phyloP scores from a whole-genome alignment of 2,113 vertebrate species.

The Martes martes region DNA sequence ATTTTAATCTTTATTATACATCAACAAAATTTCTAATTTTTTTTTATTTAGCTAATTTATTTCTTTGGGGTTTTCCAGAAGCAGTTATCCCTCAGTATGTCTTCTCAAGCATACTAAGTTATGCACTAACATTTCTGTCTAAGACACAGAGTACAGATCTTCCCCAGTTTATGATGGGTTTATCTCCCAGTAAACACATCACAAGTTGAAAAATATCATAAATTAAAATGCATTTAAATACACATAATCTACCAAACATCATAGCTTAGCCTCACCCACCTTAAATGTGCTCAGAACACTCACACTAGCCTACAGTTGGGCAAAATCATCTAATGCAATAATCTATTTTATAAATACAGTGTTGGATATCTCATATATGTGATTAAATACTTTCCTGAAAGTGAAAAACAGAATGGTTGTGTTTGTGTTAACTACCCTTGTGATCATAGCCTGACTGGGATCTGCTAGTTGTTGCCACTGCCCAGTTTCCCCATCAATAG shows the following conservation, averaged over 20 bases:
- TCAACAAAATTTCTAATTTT: background rate
- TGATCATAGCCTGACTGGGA: background rate
- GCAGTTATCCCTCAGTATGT: background rate
- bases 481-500: background rate
- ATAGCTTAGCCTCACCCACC: background rate
- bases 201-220: background rate
- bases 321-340: background rate
- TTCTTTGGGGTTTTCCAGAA: background rate
- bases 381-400: background rate
- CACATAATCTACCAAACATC: background rate
- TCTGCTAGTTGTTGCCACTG: background rate
- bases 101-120: background rate
- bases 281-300: background rate
- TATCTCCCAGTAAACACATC: background rate
- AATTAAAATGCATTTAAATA: background rate
- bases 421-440: background rate
- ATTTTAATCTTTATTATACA: background rate
- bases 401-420: background rate
- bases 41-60: background rate
- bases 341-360: background rate
- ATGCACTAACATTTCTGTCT: background rate
- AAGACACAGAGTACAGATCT: background rate
- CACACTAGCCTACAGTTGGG: background rate
- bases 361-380: background rate
- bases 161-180: background rate